Evolutionary conservation across 1,140 invertebrate genomes (phyloP), one percentile per base, ranked within the genome.

Genomic region (Anthonomus grandis): DNA sequence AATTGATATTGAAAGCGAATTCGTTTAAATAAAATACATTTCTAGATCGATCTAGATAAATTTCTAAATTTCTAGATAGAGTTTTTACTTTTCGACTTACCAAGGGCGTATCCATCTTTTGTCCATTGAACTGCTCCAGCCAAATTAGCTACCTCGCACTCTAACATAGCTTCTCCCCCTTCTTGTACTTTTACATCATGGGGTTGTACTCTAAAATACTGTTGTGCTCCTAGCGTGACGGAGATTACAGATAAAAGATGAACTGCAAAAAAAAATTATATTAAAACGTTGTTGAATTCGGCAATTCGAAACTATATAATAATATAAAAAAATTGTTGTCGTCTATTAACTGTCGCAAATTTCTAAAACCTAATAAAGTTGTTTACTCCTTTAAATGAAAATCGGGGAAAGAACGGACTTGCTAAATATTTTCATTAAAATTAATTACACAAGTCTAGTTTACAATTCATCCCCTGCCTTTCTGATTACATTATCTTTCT

Each of bases 91-190:
- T 19, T 3, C 18, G 25, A 22, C 80, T 83, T 78, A 88, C 93
- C 93, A 62, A 95, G 81, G 21, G 89, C 91, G 71, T 95, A 94
- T 53, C 93, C 92, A 76, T 95, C 91, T 74, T 95, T 95, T 41
- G 90, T 90, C 94, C 94, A 97, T 70, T 96, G 93, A 50, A 95
- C 90, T 59, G 83, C 82, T 12, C 93, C 93, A 13, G 82, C 85
- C 64, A 89, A 77, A 74, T 95, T 88, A 27, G 85, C 83, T 12
- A 96, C 85, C 66, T 89, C 87, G 74, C 94, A 97, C 59, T 87
- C 83, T 60, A 96, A 77, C 53, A 87, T 84, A 0, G 89, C 86
- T 63, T 90, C 88, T 4, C 86, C 81, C 49, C 91, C 90, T 71
- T 93, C 90, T 24, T 87, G 82, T 8, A 93, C 91, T 61, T 84